A percentile compares a stretch with the other conserved stretches of the same genome.
Evolutionary conservation across 2,888 invertebrate genomes (phyloP).

Genomic region (Drosophila gaucha): DNA sequence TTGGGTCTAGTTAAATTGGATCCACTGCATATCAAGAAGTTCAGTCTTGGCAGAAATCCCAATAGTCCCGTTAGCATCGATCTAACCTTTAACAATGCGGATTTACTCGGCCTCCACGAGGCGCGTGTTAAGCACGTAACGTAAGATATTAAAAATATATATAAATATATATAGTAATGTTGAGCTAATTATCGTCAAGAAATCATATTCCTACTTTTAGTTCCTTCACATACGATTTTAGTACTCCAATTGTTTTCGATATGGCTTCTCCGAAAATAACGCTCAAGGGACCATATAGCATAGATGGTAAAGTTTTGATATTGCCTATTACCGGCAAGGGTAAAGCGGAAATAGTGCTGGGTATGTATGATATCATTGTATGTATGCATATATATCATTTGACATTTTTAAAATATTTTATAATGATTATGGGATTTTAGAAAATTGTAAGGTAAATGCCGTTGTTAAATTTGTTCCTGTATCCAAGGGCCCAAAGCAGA

Average conservation of each 20-base stretch:
- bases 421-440: conserved; percentile 23
- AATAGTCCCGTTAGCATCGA: conserved; percentile 82
- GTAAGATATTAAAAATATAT: conserved; percentile 56
- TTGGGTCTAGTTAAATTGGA: conserved; percentile 77
- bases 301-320: conserved; percentile 77
- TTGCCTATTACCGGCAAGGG: conserved; percentile 81
- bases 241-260: conserved; percentile 59
- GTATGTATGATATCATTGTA: conserved; percentile 50
- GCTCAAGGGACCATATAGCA: conserved; percentile 75
- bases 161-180: background rate
- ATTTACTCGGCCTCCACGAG: conserved; percentile 71
- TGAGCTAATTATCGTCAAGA: background rate
- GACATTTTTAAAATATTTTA: too few relatives aligned
- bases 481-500: conserved; percentile 59
- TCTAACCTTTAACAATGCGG: conserved; percentile 75
- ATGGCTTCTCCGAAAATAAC: conserved; percentile 62
- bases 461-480: conserved; percentile 40
- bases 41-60: conserved; percentile 72
- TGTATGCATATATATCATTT: too few relatives aligned
- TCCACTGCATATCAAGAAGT: conserved; percentile 78
- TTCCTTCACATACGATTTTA: conserved; percentile 63
- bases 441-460: conserved; percentile 33
- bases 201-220: conserved; percentile 39
- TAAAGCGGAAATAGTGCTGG: conserved; percentile 56
- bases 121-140: conserved; percentile 45